phyloP scores from a whole-genome alignment of 2,888 invertebrate species.

The Lagria hirta region DNA sequence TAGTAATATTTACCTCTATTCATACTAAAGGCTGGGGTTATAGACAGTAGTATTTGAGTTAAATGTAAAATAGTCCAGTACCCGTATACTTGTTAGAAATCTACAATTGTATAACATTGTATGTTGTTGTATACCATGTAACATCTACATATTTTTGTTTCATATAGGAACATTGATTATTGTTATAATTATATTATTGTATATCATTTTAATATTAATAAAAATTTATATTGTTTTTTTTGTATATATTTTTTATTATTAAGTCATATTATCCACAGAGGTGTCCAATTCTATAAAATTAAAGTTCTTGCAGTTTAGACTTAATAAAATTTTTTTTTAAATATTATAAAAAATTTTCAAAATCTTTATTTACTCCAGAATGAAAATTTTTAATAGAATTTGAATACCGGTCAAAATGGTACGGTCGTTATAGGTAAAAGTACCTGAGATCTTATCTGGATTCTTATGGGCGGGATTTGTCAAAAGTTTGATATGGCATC shows the following conservation, averaged over 20 bases:
- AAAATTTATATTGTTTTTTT: slow-evolving; percentile 37
- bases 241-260: slow-evolving; percentile 8
- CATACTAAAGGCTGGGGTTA: slow-evolving; percentile 23
- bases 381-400: no score
- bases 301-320: no score
- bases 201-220: slow-evolving; percentile 41
- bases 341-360: no score
- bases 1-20: slow-evolving; percentile 20
- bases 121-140: slow-evolving; percentile 30
- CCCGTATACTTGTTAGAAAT: slow-evolving; percentile 23
- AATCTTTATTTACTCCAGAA: no score
- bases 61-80: slow-evolving; percentile 24
- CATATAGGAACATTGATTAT: slow-evolving; percentile 26
- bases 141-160: slow-evolving; percentile 21
- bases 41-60: slow-evolving; percentile 18
- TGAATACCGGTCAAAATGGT: no score
- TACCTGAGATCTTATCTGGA: no score
- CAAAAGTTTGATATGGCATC: no score
- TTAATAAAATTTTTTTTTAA: no score
- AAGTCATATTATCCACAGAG: no score
- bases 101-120: slow-evolving; percentile 13
- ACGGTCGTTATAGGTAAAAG: no score
- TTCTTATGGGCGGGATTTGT: no score
- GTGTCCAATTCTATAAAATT: no score
- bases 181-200: slow-evolving; percentile 36